Evolutionary conservation across 2,888 invertebrate species (phyloP), one percentile per base, ranked within the genome.

Genomic region (Petrolisthes manimaculis): DNA sequence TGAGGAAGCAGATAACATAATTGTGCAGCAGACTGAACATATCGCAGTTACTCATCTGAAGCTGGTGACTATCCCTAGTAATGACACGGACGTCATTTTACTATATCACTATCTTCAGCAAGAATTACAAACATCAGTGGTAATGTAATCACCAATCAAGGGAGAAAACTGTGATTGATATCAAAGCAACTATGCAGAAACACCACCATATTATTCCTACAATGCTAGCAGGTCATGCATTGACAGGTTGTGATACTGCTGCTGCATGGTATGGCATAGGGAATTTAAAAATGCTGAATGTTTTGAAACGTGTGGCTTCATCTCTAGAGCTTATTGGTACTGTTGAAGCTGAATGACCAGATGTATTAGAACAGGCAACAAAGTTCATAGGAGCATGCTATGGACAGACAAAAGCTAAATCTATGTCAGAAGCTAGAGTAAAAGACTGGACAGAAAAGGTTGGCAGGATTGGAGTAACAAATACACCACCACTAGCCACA

Each of bases 331-430:
- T 53, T 83, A 83, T 71, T 83, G 54, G 54, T 71, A n/a, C 2
- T n/a, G 3, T 37, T 37, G 37, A 37, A 37, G 37, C 37, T 37
- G 37, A 37, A 37, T 37, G 37, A 2, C 37, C 37, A 71, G 37
- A 83, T 83, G 83, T 74, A n/a, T 83, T 83, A 83, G 83, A 71
- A 83, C 71, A 83, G 83, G 71, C 74, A 83, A 83, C 74, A 83
- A 83, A 83, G 71, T 74, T 1, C 71, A 71, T n/a, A n/a, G 37
- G 37, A 37, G 37, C 37, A 37, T 1, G 37, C 37, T 37, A 37
- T 37, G 37, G 37, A 83, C 83, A 83, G 83, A 71, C 83, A 71
- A 83, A 83, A 56, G 56, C 54, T 83, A 83, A 54, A 83, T 83
- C 74, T 83, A 83, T 83, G 74, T 80, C 56, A 80, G 80, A 71